Evolutionary conservation across 2,797 vertebrate genomes (phyloP).

Genomic region (Melanitta fusca): DNA sequence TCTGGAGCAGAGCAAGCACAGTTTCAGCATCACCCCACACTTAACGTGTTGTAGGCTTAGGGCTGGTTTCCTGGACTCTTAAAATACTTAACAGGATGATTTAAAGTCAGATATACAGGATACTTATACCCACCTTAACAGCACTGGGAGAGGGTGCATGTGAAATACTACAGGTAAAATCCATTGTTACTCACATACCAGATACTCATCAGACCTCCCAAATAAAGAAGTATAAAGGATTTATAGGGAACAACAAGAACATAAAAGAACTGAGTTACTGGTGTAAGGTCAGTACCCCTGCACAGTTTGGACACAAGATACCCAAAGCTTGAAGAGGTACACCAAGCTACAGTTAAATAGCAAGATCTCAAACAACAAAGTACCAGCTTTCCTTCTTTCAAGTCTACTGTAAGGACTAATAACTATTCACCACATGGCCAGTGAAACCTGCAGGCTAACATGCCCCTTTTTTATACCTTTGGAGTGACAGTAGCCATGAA

Average conservation of each 20-base stretch:
- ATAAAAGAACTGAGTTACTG: neutral
- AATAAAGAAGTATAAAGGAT: neutral
- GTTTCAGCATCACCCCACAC: fast-evolving
- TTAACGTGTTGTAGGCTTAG: neutral
- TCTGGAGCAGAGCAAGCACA: neutral
- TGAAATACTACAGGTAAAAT: neutral
- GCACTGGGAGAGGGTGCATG: fast-evolving
- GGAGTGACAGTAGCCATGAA: fast-evolving
- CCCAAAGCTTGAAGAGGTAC: neutral
- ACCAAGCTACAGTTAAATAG: neutral
- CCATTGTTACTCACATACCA: fast-evolving
- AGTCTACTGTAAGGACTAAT: fast-evolving
- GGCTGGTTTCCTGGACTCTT: neutral
- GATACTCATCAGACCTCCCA: too few species aligned
- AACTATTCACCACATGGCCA: fast-evolving
- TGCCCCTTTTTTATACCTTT: neutral
- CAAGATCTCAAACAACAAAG: neutral
- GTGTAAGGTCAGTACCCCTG: neutral
- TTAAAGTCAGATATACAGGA: neutral
- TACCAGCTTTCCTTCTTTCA: neutral
- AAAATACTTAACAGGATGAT: fast-evolving
- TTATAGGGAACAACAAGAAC: neutral
- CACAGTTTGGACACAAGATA: neutral
- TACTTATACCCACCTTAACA: fast-evolving
- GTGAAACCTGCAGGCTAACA: fast-evolving